Evolutionary conservation across 1,140 invertebrate genomes (phyloP), one percentile per base, ranked within the genome.

Genomic region (Dufourea novaeangliae): DNA sequence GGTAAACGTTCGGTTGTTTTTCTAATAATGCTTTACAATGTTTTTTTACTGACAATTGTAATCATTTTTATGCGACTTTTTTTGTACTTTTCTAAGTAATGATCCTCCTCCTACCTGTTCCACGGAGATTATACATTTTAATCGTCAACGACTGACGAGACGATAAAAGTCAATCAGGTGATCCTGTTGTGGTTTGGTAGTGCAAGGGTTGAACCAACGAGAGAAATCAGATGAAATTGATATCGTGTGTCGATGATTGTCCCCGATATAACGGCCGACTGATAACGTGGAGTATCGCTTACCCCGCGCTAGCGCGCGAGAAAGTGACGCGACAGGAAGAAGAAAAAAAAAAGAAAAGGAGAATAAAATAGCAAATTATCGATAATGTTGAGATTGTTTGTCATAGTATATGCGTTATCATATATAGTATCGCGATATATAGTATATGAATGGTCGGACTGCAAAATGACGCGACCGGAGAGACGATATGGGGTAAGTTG

Each of bases 321-420:
- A 46, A 46, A 46, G 44, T 14, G 7, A 25, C 2, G 50, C 0
- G n/a, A 29, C 50, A 64, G 54, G 41, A 44, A 50, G 6, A 50
- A n/a, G 20, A 1, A 80, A 78, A 44, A 41, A 44, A 50, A 7
- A 50, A n/a, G 20, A 1, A 80, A 78, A 44, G 34, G 63, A 69
- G 67, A 34, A 29, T 57, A 79, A n/a, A n/a, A 73, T 50, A 75
- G 73, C 22, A 79, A 76, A 78, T 83, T 78, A 85, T 84, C 78
- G 66, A 85, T 85, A 73, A 85, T 84, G 82, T 85, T 85, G 64
- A 84, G 61, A 83, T 80, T 83, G 54, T 80, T 84, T 81, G 82
- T 85, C 82, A 84, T 85, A 84, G 78, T 85, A 85, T 85, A 85
- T 80, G 54, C 74, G 73, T 84, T 85, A 77, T 68, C 82, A 52